Percentiles rank a stretch among this genome's conserved stretches.
Evolutionary conservation across 1,140 invertebrate genomes (phyloP).

Genomic region (Aricia agestis): DNA sequence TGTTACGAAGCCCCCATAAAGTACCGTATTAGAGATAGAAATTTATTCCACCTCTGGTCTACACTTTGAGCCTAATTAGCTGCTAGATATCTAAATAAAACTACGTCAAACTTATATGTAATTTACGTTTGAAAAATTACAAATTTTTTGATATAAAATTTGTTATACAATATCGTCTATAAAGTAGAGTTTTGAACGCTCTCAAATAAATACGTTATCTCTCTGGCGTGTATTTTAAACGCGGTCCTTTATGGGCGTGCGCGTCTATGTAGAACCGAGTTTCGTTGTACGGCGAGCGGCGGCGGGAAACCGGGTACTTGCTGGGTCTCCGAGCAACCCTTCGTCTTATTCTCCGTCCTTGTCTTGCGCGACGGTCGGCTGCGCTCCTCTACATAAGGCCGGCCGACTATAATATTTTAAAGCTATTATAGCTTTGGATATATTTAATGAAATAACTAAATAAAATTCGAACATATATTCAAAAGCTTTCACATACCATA

Average conservation of each 20-base stretch:
- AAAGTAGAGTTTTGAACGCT: slow-evolving; percentile 27
- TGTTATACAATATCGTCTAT: slow-evolving; percentile 12
- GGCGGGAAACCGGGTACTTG: slow-evolving; percentile 62
- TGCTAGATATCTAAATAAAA: slow-evolving; percentile 21
- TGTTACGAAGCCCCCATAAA: slow-evolving; percentile 74
- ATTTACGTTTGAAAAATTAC: slow-evolving; percentile 53
- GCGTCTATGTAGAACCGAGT: slow-evolving; percentile 61
- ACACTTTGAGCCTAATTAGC: slow-evolving; percentile 44
- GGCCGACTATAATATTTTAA: slow-evolving; percentile 7
- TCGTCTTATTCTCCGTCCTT: slow-evolving; percentile 76
- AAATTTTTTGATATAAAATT: slow-evolving; percentile 61
- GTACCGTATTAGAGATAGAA: slow-evolving; percentile 53
- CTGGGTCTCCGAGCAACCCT: slow-evolving; percentile 74
- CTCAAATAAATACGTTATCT: slow-evolving; percentile 71
- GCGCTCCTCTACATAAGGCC: slow-evolving; percentile 58
- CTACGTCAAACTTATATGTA: slow-evolving; percentile 32
- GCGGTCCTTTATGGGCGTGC: slow-evolving; percentile 71
- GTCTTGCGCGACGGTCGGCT: slow-evolving; percentile 71
- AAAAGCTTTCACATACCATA: too few species aligned
- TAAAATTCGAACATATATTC: too few species aligned
- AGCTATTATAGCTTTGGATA: neutral
- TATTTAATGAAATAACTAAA: too few species aligned
- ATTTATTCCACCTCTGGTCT: slow-evolving; percentile 69
- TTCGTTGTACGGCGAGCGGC: slow-evolving; percentile 32
- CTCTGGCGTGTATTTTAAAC: slow-evolving; percentile 75